Conservation (phyloP, 2,888 invertebrate genomes). For the Chirona hameri region DNA sequence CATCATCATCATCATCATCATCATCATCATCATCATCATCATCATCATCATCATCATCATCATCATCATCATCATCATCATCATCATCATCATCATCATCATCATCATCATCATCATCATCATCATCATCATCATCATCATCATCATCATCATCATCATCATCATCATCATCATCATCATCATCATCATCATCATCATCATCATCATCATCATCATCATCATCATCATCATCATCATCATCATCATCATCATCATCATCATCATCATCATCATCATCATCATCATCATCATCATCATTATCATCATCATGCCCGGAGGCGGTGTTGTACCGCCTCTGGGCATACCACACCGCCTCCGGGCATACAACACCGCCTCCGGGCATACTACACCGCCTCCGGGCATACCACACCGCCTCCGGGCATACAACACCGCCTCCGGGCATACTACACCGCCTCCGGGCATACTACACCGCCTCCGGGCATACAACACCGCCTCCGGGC, state of each 20-base stretch:
- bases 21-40: constrained; percentile 22
- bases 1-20: constrained; percentile 22
- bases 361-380: too few relatives aligned
- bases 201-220: constrained; percentile 22
- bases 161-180: constrained; percentile 22
- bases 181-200: constrained; percentile 22
- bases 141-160: constrained; percentile 22
- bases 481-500: too few relatives aligned
- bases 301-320: too few relatives aligned
- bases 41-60: constrained; percentile 22
- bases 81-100: constrained; percentile 22
- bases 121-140: constrained; percentile 10
- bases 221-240: constrained; percentile 22
- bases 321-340: too few relatives aligned
- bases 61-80: constrained; percentile 22
- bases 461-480: too few relatives aligned
- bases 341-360: too few relatives aligned
- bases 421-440: too few relatives aligned
- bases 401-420: too few relatives aligned
- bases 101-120: constrained; percentile 22
- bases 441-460: too few relatives aligned
- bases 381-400: too few relatives aligned
- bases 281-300: constrained; percentile 10
- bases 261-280: constrained; percentile 22
- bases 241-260: constrained; percentile 22